A percentile compares a stretch with the other conserved stretches of the same genome.
These are phyloP conservation scores for Hydrolagus colliei DNA, from an alignment of 2,797 vertebrate genomes.

Conservation along the genomic window DNA sequence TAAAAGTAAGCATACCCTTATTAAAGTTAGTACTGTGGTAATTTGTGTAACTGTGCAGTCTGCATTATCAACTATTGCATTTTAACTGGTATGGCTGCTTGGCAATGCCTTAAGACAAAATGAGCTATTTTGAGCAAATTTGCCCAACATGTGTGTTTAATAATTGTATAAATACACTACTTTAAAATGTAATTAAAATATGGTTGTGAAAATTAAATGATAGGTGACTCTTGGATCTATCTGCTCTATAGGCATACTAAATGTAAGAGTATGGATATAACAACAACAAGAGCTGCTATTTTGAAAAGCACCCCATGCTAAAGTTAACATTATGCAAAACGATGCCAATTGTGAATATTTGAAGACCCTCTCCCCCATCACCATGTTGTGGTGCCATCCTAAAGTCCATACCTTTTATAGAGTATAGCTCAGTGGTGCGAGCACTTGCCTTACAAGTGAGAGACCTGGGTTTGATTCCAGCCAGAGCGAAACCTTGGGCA, in stretches of 20 bases:
- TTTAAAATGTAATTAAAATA: constrained; percentile 1
- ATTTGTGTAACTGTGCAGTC: background rate
- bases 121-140: background rate
- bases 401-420: too few species aligned
- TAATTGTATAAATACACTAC: background rate
- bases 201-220: constrained; percentile 6
- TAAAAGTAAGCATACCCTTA: background rate
- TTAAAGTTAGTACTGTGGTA: background rate
- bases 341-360: background rate
- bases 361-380: background rate
- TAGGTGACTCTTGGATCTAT: background rate
- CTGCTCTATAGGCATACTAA: background rate
- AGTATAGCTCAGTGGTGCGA: too few species aligned
- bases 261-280: background rate
- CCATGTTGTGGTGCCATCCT: too few species aligned
- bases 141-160: background rate
- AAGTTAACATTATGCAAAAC: background rate
- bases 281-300: background rate
- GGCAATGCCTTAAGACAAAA: background rate
- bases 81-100: background rate
- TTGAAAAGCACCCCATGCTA: background rate
- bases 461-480: too few species aligned
- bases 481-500: too few species aligned
- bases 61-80: background rate
- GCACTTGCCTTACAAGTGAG: too few species aligned